phyloP scores from a whole-genome alignment of 2,113 vertebrate species.

The Philantomba maxwellii region DNA sequence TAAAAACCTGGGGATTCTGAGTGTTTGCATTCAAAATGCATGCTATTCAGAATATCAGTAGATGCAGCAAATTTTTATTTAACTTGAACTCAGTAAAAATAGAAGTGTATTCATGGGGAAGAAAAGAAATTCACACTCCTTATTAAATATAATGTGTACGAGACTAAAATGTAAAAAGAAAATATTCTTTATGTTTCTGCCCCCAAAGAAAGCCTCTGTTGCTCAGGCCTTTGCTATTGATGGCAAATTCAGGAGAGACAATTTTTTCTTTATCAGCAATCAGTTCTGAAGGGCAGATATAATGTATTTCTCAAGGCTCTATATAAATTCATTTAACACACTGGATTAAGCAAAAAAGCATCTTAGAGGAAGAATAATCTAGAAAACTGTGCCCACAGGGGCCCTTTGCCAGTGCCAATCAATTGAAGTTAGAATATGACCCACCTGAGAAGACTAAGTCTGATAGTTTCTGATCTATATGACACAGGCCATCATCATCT shows the following conservation, averaged over 20 bases:
- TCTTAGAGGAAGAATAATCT: neutral
- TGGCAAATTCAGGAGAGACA: slow-evolving; percentile 28
- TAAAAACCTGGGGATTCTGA: slow-evolving; percentile 13
- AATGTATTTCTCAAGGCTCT: neutral
- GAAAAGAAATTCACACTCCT: neutral
- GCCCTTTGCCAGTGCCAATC: neutral
- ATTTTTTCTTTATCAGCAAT: slow-evolving; percentile 37
- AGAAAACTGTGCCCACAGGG: neutral
- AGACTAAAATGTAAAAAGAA: slow-evolving; percentile 43
- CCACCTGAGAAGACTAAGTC: neutral
- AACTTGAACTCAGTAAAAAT: slow-evolving; percentile 37
- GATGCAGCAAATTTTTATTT: slow-evolving; percentile 25
- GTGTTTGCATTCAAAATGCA: neutral
- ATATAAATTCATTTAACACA: neutral
- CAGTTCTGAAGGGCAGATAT: neutral
- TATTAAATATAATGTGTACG: neutral
- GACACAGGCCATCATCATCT: neutral
- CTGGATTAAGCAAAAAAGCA: neutral
- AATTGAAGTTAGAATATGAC: neutral
- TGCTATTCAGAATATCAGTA: slow-evolving; percentile 33
- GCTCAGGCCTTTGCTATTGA: neutral
- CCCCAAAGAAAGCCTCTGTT: slow-evolving; percentile 12
- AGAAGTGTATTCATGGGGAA: slow-evolving; percentile 34
- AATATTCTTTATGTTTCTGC: neutral
- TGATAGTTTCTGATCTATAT: neutral